Percentiles rank a stretch among this genome's conserved stretches.
Conservation (phyloP, 2,797 vertebrate species). For the Takifugu rubripes region DNA sequence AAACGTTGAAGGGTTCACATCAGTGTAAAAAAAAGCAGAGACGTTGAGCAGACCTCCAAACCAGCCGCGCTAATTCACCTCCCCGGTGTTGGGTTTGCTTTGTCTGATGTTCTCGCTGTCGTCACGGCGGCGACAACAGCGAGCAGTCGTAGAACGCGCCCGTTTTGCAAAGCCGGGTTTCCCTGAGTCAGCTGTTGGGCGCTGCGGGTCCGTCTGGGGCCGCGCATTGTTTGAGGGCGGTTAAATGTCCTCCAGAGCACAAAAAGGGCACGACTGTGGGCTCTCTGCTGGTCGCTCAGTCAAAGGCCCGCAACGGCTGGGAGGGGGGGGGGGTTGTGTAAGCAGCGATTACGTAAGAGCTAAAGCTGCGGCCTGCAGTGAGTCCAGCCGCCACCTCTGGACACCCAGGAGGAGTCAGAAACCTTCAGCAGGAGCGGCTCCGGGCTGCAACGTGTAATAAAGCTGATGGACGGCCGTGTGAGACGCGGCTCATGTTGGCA, state of each 20-base stretch:
- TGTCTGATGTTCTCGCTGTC: slow-evolving; percentile 7
- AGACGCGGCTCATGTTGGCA: too few species aligned
- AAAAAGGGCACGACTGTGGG: slow-evolving; percentile 11
- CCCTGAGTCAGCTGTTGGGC: slow-evolving; percentile 32
- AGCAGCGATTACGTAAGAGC: slow-evolving; percentile 61
- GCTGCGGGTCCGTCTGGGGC: not conserved
- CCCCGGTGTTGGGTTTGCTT: too few species aligned
- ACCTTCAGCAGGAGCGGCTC: not conserved
- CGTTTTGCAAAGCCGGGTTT: slow-evolving; percentile 20
- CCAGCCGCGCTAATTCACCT: too few species aligned
- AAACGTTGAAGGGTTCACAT: too few species aligned
- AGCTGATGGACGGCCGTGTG: too few species aligned
- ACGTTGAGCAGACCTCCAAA: too few species aligned
- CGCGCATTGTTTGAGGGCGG: slow-evolving; percentile 8
- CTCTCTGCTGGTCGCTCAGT: slow-evolving; percentile 37
- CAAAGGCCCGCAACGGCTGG: slow-evolving; percentile 19
- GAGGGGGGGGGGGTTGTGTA: slow-evolving; percentile 54
- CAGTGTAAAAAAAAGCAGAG: too few species aligned
- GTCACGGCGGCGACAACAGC: slow-evolving; percentile 18
- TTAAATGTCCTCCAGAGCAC: slow-evolving; percentile 20
- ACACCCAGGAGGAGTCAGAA: slow-evolving; percentile 14
- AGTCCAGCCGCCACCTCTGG: slow-evolving; percentile 33
- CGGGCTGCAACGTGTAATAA: not conserved
- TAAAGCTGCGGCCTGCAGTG: slow-evolving; percentile 30
- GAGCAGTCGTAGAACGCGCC: slow-evolving; percentile 7